Evolutionary conservation across 2,888 invertebrate species (phyloP), one percentile per base, ranked within the genome.

Genomic region (Orthosia gracilis): DNA sequence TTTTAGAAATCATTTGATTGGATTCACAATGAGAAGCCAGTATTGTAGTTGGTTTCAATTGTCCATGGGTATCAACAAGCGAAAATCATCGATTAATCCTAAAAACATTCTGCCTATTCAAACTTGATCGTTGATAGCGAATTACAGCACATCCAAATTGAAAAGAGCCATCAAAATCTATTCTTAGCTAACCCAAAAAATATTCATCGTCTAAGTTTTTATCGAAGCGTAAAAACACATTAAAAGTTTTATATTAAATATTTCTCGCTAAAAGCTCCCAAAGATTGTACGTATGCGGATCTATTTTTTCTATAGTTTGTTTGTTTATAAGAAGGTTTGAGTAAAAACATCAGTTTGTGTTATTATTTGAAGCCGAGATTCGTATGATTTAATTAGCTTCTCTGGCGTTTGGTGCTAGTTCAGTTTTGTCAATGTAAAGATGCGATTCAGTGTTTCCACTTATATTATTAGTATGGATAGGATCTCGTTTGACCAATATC

Each of bases 271-370:
- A 72, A 72, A 72, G 26, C 23, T 69, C 12, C 50, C 7, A 49
- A 54, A 62, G 49, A 47, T 65, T 17, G 21, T 45, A 26, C 47
- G 45, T 17, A 79, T n/a, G 52, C 85, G 79, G 84, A 83, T 84
- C 73, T 83, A 3, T 58, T 70, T 85, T 85, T 85, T 85, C 65
- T 65, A 18, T 31, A 15, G 12, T 54, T 72, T 54, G 72, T 72
- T 64, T 73, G 54, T 77, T 76, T 82, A 26, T 65, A 75, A 17
- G 64, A 71, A 67, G 63, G 49, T 68, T 61, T 52, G n/a, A 15
- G 69, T 54, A 85, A 83, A 85, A 85, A 82, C 69, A 4, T n/a
- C 23, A 49, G 61, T 73, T 71, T 69, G 58, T 75, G 69, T 66
- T 78, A 55, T 73, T 67, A 50, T 68, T 40, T 50, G 18, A 45